These are phyloP conservation scores for Rattus rattus DNA, from an alignment of 2,113 vertebrate species.

Conservation along the genomic window DNA sequence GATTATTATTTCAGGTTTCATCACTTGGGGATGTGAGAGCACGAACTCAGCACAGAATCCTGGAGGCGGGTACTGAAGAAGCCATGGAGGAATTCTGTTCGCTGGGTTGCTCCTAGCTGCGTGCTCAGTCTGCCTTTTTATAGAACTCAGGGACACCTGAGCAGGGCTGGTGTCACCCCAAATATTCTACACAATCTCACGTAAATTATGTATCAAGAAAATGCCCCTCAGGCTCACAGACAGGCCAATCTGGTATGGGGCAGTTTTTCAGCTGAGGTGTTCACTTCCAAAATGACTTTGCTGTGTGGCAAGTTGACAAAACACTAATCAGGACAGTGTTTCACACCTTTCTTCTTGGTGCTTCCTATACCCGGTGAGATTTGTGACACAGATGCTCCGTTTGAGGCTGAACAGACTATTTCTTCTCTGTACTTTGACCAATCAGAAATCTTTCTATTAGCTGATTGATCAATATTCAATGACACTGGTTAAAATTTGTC, in stretches of 20 bases:
- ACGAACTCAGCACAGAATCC: not conserved
- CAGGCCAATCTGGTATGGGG: accelerated
- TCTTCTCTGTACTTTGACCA: not conserved
- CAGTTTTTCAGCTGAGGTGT: not conserved
- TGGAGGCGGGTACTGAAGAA: too few relatives aligned
- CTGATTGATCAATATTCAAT: not conserved
- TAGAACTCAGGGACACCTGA: not conserved
- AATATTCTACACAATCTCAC: not conserved
- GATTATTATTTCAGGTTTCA: not conserved
- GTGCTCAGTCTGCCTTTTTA: not conserved
- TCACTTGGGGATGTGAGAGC: not conserved
- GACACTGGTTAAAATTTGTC: not conserved
- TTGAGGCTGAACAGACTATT: not conserved
- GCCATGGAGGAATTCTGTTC: not conserved
- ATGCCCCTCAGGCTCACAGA: not conserved
- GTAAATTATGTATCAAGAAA: not conserved
- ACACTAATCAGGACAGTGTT: not conserved
- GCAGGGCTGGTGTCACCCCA: not conserved
- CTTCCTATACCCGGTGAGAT: not conserved
- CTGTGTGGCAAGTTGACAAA: not conserved
- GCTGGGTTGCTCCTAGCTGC: not conserved
- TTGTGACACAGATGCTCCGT: not conserved
- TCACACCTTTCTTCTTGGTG: not conserved
- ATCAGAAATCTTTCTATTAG: not conserved
- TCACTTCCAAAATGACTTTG: not conserved